Evolutionary conservation across 2,797 vertebrate species (phyloP).

Genomic region (Salarias fasciatus): DNA sequence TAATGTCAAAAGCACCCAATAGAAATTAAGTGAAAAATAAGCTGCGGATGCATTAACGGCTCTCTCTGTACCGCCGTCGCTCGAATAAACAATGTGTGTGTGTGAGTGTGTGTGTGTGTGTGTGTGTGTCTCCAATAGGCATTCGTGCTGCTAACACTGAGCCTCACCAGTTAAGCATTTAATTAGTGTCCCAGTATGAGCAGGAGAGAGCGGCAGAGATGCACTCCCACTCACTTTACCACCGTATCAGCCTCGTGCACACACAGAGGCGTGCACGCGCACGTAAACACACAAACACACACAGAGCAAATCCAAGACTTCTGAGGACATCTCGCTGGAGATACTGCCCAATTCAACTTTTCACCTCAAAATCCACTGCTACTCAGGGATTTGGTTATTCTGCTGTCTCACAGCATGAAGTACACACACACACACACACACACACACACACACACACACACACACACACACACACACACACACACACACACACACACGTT

Average conservation of each 20-base stretch:
- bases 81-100: neutral
- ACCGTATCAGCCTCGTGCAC: neutral
- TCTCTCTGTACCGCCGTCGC: no score
- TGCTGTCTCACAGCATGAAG: no score
- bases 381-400: no score
- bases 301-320: no score
- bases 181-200: slow-evolving; percentile 58
- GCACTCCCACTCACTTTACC: no score
- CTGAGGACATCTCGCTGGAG: no score
- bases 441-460: neutral
- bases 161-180: slow-evolving; percentile 54
- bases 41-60: no score
- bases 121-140: slow-evolving; percentile 17
- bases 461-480: neutral
- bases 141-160: slow-evolving; percentile 33
- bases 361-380: no score
- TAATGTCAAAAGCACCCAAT: no score
- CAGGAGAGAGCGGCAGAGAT: slow-evolving; percentile 32
- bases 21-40: no score
- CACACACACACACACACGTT: neutral
- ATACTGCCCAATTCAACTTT: no score
- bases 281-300: slow-evolving; percentile 1
- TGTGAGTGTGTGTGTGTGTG: slow-evolving; percentile 6
- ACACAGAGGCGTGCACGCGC: neutral
- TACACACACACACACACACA: neutral